These are phyloP conservation scores for Muscicapa adusta DNA, from an alignment of 2,113 vertebrate species.

Conservation along the genomic window DNA sequence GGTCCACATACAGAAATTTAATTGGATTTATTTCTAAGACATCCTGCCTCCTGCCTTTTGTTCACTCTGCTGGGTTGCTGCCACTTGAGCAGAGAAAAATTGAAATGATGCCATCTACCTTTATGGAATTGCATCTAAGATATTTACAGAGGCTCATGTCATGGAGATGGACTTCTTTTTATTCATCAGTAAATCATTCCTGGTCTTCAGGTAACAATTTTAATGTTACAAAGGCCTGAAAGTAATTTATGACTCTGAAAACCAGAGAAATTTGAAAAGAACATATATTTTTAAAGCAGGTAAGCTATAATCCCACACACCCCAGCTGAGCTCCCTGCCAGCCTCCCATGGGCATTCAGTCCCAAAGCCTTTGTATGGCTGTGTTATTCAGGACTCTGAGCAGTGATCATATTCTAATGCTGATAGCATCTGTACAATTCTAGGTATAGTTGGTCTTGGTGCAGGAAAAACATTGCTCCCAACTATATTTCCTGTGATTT, in stretches of 20 bases:
- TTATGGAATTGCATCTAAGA: constrained; percentile 62
- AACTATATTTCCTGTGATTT: neutral
- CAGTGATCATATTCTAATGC: neutral
- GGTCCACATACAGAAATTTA: constrained; percentile 49
- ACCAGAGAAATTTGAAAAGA: constrained; percentile 27
- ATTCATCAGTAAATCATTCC: constrained; percentile 57
- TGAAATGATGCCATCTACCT: constrained; percentile 62
- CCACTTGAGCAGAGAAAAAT: constrained; percentile 40
- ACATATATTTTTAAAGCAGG: neutral
- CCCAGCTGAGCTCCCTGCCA: neutral
- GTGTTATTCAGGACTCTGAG: neutral
- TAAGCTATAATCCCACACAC: neutral
- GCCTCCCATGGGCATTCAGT: neutral
- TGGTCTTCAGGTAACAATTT: constrained; percentile 62
- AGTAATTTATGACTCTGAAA: constrained; percentile 36
- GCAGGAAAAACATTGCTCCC: neutral
- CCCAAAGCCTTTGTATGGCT: neutral
- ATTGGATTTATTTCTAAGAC: constrained; percentile 61
- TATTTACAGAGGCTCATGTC: constrained; percentile 57
- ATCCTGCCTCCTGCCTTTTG: constrained; percentile 22
- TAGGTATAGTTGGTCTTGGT: neutral
- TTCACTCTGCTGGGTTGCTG: constrained; percentile 53
- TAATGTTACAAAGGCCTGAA: constrained; percentile 37
- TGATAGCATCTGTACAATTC: neutral
- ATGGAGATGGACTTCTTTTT: constrained; percentile 27